Base-by-base conservation (phyloP, 2,113 vertebrate species). In the Peromyscus californicus region DNA sequence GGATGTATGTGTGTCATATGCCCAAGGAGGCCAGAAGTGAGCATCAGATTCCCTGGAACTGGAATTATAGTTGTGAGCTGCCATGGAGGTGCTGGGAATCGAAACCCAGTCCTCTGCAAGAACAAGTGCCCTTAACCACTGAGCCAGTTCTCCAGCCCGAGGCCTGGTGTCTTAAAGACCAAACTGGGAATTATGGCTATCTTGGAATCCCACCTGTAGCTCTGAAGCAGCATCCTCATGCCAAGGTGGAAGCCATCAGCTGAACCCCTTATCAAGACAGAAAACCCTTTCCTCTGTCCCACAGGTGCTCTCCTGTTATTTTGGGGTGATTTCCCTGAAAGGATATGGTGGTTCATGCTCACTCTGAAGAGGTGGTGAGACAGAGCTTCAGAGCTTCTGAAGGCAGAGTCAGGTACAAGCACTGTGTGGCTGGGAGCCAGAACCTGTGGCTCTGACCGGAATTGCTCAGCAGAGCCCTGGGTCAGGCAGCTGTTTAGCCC, bases 351-450 rank as follows among this genome's bases (percentile, higher is more conserved):
- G n/a, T 51, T 10, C 59, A 33, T 8, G 51, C 12, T 59, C 36
- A 10, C 24, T 1, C 65, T 42, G 51, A 59, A 75, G 42, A 82
- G 17, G 33, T 19, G 10, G 51, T 31, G 36, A 65, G 42, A 51
- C n/a, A 33, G 78, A 67, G 31, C 21, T 61, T 31, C 16, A 24
- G 79, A 59, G 7, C 12, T 87, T 42, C 85, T 16, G 4, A 67
- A 89, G 90, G 54, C 54, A n/a, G n/a, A 29, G 36, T 36, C 3
- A 36, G 0, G 24, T 12, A 51, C 74, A 72, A 75, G 22, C 1
- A 0, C 33, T 31, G 72, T n/a, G 22, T 1, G 3, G 59, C 61
- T 85, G 63, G 5, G 5, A 61, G 31, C n/a, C 2, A 3, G 17
- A 22, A 90, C 39, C 16, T 10, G 26, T 83, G 93, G 54, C 91